Evolutionary conservation across 2,888 invertebrate species (phyloP).

Genomic region (Drosophila kambysellisi): DNA sequence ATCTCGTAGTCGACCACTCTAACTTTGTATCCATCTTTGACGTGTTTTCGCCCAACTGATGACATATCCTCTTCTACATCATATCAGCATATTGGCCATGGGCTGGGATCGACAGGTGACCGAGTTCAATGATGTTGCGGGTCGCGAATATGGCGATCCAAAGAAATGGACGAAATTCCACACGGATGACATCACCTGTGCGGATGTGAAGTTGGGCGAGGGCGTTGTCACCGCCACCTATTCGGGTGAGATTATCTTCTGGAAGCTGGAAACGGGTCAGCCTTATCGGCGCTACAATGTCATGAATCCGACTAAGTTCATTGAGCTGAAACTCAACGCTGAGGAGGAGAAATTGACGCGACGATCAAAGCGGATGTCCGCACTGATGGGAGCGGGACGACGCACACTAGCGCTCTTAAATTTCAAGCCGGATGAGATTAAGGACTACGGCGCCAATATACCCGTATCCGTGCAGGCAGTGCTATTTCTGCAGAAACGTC

Average conservation of each 20-base stretch:
- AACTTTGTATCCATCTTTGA: background rate
- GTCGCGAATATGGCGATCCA: constrained; percentile 87
- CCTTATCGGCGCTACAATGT: constrained; percentile 87
- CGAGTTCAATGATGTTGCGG: constrained; percentile 87
- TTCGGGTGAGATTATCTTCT: constrained; percentile 92
- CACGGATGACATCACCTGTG: constrained; percentile 90
- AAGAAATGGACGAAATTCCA: constrained; percentile 91
- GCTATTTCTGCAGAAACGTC: constrained; percentile 88
- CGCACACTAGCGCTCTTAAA: background rate
- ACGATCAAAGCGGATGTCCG: constrained; percentile 43
- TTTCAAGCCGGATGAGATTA: constrained; percentile 33
- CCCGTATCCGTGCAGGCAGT: constrained; percentile 88
- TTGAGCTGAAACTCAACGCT: constrained; percentile 72
- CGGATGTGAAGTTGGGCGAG: constrained; percentile 88
- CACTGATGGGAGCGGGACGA: background rate
- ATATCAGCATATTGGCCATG: constrained; percentile 89
- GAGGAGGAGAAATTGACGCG: constrained; percentile 47
- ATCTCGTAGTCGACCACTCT: background rate
- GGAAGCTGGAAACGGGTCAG: constrained; percentile 93
- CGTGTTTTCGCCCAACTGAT: background rate
- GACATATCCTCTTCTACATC: background rate
- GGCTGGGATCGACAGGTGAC: constrained; percentile 92
- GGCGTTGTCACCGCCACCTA: constrained; percentile 90
- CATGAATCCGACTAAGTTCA: constrained; percentile 83
- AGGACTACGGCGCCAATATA: constrained; percentile 74